phyloP scores from a whole-genome alignment of 1,140 invertebrate species.

The Ladona fulva region DNA sequence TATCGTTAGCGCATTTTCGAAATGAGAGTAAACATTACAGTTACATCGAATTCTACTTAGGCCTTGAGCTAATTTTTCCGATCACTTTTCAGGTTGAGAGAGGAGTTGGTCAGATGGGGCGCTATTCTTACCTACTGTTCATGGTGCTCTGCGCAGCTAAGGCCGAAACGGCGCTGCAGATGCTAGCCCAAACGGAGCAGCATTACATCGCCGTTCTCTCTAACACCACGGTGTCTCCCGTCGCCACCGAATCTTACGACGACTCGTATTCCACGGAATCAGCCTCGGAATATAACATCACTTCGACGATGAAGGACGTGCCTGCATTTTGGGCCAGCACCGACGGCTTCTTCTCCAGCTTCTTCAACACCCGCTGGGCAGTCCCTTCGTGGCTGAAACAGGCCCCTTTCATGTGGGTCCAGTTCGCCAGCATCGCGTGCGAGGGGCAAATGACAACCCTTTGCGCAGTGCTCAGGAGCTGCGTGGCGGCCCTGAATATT shows the following conservation, averaged over 20 bases:
- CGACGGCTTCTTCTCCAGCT: neutral
- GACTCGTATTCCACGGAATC: neutral
- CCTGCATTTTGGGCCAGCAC: neutral
- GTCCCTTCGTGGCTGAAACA: neutral
- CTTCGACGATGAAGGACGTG: neutral
- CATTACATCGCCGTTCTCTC: neutral
- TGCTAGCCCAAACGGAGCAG: neutral
- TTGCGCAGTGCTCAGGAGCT: neutral
- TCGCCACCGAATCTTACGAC: neutral
- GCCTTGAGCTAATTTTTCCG: too few relatives aligned
- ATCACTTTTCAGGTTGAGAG: neutral
- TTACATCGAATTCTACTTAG: too few relatives aligned
- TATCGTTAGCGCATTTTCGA: too few relatives aligned
- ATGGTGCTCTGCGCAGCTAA: neutral
- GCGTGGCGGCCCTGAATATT: neutral
- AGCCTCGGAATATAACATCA: neutral
- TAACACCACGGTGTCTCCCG: neutral
- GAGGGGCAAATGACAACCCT: neutral
- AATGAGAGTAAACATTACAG: too few relatives aligned
- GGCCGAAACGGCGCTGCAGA: neutral
- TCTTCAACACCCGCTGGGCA: neutral
- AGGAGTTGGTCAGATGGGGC: neutral
- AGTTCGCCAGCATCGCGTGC: neutral
- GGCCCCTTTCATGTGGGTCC: neutral
- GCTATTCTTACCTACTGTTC: neutral